A percentile compares a stretch with the other conserved stretches of the same genome.
Conservation (phyloP, 2,888 invertebrate species). For the Apodemia zela region DNA sequence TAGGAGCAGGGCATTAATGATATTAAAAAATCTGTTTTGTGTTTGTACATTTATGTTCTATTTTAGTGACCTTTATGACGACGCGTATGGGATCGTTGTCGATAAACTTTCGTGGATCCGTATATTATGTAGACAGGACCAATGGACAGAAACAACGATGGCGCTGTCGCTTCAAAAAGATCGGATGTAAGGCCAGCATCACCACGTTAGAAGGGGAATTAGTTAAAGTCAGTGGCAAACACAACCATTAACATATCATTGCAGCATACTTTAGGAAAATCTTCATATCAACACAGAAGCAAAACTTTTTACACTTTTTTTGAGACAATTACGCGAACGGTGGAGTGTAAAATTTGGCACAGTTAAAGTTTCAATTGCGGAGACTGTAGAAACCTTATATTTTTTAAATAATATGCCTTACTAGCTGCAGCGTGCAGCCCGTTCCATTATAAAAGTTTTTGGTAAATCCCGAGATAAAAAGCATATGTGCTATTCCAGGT, state of each 20-base stretch:
- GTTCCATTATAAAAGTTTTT: no score
- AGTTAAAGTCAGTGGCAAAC: constrained; percentile 33
- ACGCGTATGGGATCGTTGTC: constrained; percentile 19
- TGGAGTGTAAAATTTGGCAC: no score
- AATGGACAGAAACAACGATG: constrained; percentile 22
- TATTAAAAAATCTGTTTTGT: not conserved
- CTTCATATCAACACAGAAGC: no score
- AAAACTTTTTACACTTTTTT: no score
- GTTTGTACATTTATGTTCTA: not conserved
- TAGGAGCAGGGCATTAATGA: no score
- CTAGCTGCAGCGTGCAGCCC: no score
- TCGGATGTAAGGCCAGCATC: constrained; percentile 36
- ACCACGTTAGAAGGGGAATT: constrained; percentile 36
- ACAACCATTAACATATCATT: constrained; percentile 30
- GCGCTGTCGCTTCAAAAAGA: constrained; percentile 24
- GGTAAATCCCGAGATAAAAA: no score
- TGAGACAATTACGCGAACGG: no score
- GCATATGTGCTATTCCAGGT: no score
- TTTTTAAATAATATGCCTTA: no score
- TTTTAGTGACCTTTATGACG: constrained; percentile 13
- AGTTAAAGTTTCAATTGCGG: no score
- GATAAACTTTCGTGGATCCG: constrained; percentile 12
- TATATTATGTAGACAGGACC: constrained; percentile 18
- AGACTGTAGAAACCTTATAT: no score
- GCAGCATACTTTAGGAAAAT: not conserved